phyloP scores from a whole-genome alignment of 1,140 invertebrate species.

The Piezodorus guildinii region DNA sequence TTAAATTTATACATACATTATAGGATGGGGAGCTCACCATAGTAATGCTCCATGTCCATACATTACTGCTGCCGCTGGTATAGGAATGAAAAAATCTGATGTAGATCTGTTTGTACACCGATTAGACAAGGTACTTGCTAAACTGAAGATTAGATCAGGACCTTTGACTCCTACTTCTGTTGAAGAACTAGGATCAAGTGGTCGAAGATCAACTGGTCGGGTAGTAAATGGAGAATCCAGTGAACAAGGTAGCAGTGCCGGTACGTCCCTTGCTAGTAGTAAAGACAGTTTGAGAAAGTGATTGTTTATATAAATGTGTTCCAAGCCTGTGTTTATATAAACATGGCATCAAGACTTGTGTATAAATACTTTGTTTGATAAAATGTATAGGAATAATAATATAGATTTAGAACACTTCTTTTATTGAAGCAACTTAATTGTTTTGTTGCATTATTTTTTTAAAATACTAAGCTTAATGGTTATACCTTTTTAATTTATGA shows the following conservation, averaged over 20 bases:
- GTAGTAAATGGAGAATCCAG: conserved; percentile 28
- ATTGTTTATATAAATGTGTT: conserved; percentile 23
- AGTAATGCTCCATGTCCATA: conserved; percentile 50
- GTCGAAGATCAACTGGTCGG: conserved; percentile 26
- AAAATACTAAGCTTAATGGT: conserved; percentile 1
- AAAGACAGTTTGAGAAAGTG: conserved; percentile 44
- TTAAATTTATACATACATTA: no score
- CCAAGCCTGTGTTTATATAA: conserved; percentile 8
- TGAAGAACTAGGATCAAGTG: conserved; percentile 30
- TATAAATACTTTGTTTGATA: conserved; percentile 10
- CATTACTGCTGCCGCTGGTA: conserved; percentile 55
- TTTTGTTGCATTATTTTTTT: conserved; percentile 12
- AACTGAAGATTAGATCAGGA: conserved; percentile 39
- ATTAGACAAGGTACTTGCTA: conserved; percentile 45
- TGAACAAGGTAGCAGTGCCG: conserved; percentile 35
- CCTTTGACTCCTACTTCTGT: conserved; percentile 39
- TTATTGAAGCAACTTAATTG: neutral
- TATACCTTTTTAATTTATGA: no score
- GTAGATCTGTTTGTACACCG: conserved; percentile 52
- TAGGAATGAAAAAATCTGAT: conserved; percentile 55
- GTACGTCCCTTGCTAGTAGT: conserved; percentile 43
- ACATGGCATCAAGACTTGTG: conserved; percentile 11
- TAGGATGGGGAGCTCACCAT: conserved; percentile 57
- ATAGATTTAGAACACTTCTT: neutral
- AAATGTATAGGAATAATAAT: conserved; percentile 8